Evolutionary conservation across 2,113 vertebrate species (phyloP).

Genomic region (Psephotus haematonotus): DNA sequence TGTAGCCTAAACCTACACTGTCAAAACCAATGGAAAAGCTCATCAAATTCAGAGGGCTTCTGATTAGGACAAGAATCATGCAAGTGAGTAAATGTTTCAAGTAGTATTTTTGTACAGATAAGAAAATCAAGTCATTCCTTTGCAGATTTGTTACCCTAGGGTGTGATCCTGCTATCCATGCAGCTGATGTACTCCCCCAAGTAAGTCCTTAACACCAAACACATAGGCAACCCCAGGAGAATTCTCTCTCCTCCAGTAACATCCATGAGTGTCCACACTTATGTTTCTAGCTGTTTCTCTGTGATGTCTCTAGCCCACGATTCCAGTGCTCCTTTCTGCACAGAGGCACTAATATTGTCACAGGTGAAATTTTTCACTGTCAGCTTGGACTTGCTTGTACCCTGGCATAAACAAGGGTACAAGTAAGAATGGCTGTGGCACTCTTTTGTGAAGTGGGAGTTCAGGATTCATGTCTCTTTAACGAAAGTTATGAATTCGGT

Average conservation of each 20-base stretch:
- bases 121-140: neutral
- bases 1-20: neutral
- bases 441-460: neutral
- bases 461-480: neutral
- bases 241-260: neutral
- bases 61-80: neutral
- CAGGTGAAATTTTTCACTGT: neutral
- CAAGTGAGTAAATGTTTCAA: neutral
- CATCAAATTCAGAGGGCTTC: neutral
- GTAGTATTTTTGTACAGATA: neutral
- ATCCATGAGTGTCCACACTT: neutral
- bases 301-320: neutral
- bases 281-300: neutral
- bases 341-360: neutral
- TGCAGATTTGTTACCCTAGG: neutral
- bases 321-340: neutral
- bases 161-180: neutral
- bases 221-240: neutral
- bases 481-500: neutral
- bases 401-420: neutral
- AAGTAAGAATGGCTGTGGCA: neutral
- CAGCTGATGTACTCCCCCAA: neutral
- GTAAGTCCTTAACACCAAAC: fast-evolving
- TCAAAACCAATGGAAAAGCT: neutral
- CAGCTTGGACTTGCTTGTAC: neutral